Evolutionary conservation across 2,797 vertebrate species (phyloP).

Genomic region (Lepidocolaptes lacrymiger): DNA sequence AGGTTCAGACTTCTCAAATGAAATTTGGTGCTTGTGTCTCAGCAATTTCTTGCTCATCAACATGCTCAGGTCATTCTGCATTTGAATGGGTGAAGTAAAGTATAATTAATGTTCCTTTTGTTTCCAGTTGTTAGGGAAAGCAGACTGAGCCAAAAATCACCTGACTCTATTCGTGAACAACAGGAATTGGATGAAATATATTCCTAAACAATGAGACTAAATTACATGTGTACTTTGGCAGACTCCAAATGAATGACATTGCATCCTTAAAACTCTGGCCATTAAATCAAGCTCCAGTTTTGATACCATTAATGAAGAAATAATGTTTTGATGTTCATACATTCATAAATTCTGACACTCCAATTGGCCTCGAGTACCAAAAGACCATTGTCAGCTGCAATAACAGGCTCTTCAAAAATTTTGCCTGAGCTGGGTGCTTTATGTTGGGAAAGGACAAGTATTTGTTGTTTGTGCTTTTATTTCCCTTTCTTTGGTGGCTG

Average conservation of each 20-base stretch:
- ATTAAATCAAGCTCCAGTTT: constrained; percentile 23
- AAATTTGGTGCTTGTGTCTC: not conserved
- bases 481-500: not conserved
- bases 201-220: constrained; percentile 48
- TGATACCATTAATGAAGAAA: constrained; percentile 44
- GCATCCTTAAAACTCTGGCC: constrained; percentile 37
- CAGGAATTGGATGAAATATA: constrained; percentile 27
- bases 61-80: not conserved
- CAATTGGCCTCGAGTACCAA: not conserved
- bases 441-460: not conserved
- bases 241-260: constrained; percentile 29
- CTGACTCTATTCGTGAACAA: constrained; percentile 22
- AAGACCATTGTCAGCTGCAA: not conserved
- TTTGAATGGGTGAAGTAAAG: constrained; percentile 28
- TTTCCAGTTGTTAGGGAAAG: constrained; percentile 16
- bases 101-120: not conserved
- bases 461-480: not conserved
- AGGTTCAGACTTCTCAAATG: not conserved
- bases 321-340: not conserved
- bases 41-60: not conserved
- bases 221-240: constrained; percentile 37
- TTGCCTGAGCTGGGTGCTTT: not conserved
- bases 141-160: not conserved
- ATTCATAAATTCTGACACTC: constrained; percentile 18
- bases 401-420: not conserved